A percentile compares a stretch with the other conserved stretches of the same genome.
Conservation (phyloP, 37 sponge, comb jelly and placozoan genomes). For the Beroe ovata region DNA sequence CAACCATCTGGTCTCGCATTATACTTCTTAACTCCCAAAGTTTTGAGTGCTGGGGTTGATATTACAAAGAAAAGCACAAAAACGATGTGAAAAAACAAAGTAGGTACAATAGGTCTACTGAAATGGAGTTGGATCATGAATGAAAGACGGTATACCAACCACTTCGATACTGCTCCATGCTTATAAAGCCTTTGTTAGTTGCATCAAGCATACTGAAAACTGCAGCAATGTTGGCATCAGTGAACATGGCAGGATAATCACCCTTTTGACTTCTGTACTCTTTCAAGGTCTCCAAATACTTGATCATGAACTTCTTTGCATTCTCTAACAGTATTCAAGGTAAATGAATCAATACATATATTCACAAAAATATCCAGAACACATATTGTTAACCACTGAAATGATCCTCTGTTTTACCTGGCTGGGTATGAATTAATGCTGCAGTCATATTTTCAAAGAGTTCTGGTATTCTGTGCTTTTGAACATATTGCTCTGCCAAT, state of each 20-base stretch:
- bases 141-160: neutral
- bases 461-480: constrained; percentile 78
- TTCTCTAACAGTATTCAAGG: constrained; percentile 73
- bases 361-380: too few species aligned
- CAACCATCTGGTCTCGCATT: constrained; percentile 66
- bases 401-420: constrained; percentile 25
- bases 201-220: constrained; percentile 90
- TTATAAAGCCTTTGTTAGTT: constrained; percentile 77
- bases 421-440: constrained; percentile 79
- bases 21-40: constrained; percentile 56
- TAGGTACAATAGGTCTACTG: too few species aligned
- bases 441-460: constrained; percentile 86
- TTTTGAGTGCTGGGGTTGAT: constrained; percentile 41
- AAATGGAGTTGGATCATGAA: too few species aligned
- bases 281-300: constrained; percentile 75
- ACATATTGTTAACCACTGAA: too few species aligned
- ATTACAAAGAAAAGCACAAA: too few species aligned
- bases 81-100: too few species aligned
- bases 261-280: constrained; percentile 68
- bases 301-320: constrained; percentile 76
- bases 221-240: constrained; percentile 80
- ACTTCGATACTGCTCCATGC: constrained; percentile 75
- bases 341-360: too few species aligned
- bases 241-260: constrained; percentile 76
- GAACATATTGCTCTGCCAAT: constrained; percentile 73